phyloP scores from a whole-genome alignment of 2,888 invertebrate genomes.

The Nymphalis c-album region DNA sequence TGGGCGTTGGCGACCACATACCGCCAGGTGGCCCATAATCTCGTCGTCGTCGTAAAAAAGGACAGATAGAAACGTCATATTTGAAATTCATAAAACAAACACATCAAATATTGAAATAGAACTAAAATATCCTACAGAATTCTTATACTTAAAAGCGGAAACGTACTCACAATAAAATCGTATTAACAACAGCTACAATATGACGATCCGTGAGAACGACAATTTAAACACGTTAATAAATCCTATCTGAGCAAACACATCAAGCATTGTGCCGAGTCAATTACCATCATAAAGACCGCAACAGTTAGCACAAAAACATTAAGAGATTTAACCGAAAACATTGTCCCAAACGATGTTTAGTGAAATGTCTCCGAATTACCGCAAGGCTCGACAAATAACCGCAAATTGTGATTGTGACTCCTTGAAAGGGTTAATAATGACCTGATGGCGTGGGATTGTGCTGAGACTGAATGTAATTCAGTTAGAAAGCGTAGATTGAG shows the following conservation, averaged over 20 bases:
- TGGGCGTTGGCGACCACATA: too few species aligned
- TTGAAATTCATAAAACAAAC: too few species aligned
- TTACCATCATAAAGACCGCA: constrained; percentile 57
- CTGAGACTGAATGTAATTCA: constrained; percentile 59
- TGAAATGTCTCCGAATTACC: constrained; percentile 53
- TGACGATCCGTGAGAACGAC: constrained; percentile 29
- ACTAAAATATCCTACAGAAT: too few species aligned
- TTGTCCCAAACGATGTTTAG: constrained; percentile 49
- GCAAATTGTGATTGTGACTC: constrained; percentile 76
- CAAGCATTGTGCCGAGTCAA: constrained; percentile 48
- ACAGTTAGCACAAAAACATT: constrained; percentile 54
- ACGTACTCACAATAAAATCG: background rate
- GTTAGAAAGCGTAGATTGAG: constrained; percentile 77
- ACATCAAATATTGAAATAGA: too few species aligned
- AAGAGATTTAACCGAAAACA: constrained; percentile 62
- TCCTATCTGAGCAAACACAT: constrained; percentile 39
- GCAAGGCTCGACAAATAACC: constrained; percentile 72
- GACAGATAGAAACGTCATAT: too few species aligned
- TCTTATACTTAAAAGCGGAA: too few species aligned
- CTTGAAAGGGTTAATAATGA: constrained; percentile 79
- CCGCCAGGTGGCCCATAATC: too few species aligned
- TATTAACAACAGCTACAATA: background rate
- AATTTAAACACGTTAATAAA: constrained; percentile 40
- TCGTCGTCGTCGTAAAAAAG: too few species aligned
- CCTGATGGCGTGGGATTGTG: constrained; percentile 67